A percentile compares a stretch with the other conserved stretches of the same genome.
Conservation (phyloP, 2,113 vertebrate genomes). For the Himantopus leucocephalus region DNA sequence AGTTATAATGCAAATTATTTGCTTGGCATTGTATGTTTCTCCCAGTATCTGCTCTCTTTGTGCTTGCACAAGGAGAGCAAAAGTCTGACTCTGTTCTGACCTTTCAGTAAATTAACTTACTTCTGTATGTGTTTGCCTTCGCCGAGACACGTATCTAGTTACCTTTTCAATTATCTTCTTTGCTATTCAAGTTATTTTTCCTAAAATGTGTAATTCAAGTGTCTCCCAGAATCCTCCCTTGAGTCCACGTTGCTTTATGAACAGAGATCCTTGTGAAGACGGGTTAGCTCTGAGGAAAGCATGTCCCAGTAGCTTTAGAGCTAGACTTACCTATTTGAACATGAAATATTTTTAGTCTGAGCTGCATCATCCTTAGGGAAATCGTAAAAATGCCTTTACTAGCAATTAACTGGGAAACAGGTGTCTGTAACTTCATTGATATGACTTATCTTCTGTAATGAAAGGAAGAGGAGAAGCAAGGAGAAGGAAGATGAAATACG, state of each 20-base stretch:
- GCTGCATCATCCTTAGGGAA: neutral
- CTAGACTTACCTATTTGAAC: neutral
- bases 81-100: neutral
- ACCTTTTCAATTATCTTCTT: slow-evolving; percentile 6
- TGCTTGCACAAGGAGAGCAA: neutral
- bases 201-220: neutral
- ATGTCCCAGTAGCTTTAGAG: neutral
- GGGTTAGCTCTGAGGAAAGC: neutral
- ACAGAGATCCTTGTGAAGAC: neutral
- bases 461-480: neutral
- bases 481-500: neutral
- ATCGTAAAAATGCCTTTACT: neutral
- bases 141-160: neutral
- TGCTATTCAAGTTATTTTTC: neutral
- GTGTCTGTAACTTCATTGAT: neutral
- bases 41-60: neutral
- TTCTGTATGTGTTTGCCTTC: slow-evolving; percentile 4
- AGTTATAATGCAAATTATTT: neutral
- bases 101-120: slow-evolving; percentile 10
- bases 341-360: neutral
- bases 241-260: neutral
- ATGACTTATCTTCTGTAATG: neutral
- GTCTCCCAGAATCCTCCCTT: neutral
- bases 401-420: slow-evolving; percentile 37
- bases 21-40: neutral